A percentile compares a stretch with the other conserved stretches of the same genome.
phyloP scores from a whole-genome alignment of 1,140 invertebrate species.

The Ptiloglossa arizonensis region DNA sequence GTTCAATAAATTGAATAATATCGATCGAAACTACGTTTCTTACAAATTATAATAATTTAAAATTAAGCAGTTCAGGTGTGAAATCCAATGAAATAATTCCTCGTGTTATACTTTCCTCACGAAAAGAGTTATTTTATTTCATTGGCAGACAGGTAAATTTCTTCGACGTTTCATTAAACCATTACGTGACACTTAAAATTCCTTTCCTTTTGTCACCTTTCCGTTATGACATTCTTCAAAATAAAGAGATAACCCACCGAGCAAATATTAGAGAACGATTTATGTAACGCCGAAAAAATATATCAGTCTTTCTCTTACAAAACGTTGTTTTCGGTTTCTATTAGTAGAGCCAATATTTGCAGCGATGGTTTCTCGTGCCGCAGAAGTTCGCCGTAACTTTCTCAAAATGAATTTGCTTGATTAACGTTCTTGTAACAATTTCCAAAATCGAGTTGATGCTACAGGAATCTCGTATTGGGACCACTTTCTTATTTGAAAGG shows the following conservation, averaged over 20 bases:
- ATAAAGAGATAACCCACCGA: background rate
- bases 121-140: too few relatives aligned
- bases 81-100: too few relatives aligned
- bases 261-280: constrained; percentile 34
- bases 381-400: background rate
- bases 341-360: constrained; percentile 10
- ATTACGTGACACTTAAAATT: background rate
- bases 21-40: too few relatives aligned
- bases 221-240: constrained; percentile 19
- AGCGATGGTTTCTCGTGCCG: background rate
- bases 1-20: too few relatives aligned
- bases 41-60: too few relatives aligned
- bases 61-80: too few relatives aligned
- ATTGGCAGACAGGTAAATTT: too few relatives aligned
- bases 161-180: background rate
- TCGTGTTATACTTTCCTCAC: too few relatives aligned
- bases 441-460: constrained; percentile 42
- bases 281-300: constrained; percentile 14
- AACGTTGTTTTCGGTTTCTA: constrained; percentile 5
- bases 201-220: background rate
- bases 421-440: constrained; percentile 29
- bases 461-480: constrained; percentile 55
- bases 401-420: background rate
- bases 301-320: constrained; percentile 7
- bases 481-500: constrained; percentile 71